phyloP scores from a whole-genome alignment of 2,113 vertebrate species.

The Sterna hirundo region DNA sequence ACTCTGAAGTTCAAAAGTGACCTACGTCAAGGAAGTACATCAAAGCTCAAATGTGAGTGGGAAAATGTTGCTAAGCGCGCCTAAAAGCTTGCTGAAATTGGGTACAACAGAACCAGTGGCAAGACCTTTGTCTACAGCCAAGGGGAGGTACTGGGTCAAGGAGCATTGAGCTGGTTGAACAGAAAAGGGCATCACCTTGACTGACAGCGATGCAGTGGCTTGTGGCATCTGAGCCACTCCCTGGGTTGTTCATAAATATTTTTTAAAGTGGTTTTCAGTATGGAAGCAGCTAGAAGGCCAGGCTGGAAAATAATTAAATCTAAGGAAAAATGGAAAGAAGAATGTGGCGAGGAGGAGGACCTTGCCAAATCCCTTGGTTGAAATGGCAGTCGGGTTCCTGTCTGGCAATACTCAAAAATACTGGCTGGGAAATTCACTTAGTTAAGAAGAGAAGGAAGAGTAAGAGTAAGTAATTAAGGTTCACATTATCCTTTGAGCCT shows the following conservation, averaged over 20 bases:
- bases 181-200: not conserved
- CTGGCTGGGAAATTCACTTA: constrained; percentile 15
- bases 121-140: not conserved
- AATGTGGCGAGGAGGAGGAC: not conserved
- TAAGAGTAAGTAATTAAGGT: constrained; percentile 27
- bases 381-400: constrained; percentile 13
- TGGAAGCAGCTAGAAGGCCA: not conserved
- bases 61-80: not conserved
- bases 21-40: accelerated
- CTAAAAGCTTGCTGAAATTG: not conserved
- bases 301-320: constrained; percentile 13
- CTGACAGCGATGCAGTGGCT: not conserved
- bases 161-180: not conserved
- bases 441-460: not conserved
- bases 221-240: not conserved
- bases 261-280: not conserved
- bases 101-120: not conserved
- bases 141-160: not conserved
- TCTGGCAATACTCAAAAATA: constrained; percentile 24
- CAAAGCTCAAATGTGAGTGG: not conserved
- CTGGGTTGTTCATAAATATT: not conserved
- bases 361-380: not conserved
- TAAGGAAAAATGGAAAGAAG: not conserved
- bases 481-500: constrained; percentile 2
- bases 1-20: not conserved